These are phyloP conservation scores for Syrphus vitripennis DNA, from an alignment of 2,888 invertebrate species.

Conservation along the genomic window DNA sequence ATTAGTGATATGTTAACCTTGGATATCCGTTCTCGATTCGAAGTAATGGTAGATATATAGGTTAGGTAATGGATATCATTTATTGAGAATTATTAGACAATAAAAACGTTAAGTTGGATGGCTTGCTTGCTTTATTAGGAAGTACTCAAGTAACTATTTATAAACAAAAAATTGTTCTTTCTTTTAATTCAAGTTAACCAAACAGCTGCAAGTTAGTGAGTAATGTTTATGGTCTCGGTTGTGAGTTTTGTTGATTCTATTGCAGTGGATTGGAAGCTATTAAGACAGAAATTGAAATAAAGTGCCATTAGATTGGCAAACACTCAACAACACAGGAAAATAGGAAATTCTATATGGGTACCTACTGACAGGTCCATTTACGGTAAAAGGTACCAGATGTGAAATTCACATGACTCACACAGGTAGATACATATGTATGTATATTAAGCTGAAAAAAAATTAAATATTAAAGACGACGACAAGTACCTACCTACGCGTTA, in stretches of 20 bases:
- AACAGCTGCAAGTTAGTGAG: constrained; percentile 13
- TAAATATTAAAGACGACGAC: too few species aligned
- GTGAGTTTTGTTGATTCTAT: background rate
- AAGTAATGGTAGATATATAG: too few species aligned
- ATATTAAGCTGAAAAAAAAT: too few species aligned
- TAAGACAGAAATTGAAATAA: background rate
- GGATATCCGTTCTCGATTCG: constrained; percentile 24
- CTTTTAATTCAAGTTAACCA: background rate
- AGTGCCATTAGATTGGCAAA: constrained; percentile 17
- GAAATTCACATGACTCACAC: constrained; percentile 13
- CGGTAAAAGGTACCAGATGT: background rate
- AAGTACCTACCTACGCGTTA: too few species aligned
- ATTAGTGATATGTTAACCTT: background rate
- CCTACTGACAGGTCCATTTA: constrained; percentile 14
- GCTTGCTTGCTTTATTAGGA: background rate
- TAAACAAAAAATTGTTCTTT: background rate
- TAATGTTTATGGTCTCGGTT: background rate
- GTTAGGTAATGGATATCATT: background rate
- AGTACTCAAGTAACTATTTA: background rate
- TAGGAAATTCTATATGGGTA: constrained; percentile 1
- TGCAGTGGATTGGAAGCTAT: background rate
- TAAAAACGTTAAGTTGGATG: background rate
- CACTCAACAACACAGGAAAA: background rate
- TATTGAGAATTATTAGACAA: background rate
- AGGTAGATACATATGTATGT: too few species aligned